Base-by-base conservation (phyloP, 2,113 vertebrate genomes). In the Alces alces region DNA sequence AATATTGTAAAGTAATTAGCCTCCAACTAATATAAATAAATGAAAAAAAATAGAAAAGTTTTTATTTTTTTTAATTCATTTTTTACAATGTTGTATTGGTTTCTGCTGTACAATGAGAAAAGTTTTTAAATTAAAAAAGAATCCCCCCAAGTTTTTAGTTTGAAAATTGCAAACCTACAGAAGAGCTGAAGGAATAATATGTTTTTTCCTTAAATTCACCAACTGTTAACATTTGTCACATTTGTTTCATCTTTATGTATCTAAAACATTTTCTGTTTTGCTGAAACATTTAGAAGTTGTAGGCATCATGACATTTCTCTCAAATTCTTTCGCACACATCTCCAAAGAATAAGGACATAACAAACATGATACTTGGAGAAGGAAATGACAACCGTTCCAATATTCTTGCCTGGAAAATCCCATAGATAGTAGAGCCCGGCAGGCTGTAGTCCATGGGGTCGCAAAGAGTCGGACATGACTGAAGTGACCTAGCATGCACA, bases 241-340 rank as follows among this genome's bases (percentile, higher is more conserved):
- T 93, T 92, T 92, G 17, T 70, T 96, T 97, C 16, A 79, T 93
- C 54, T 73, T 93, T 95, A 54, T 83, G 36, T 86, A 58, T 79
- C 28, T 95, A 28, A 87, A 78, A 60, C 8, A 15, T 84, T 84
- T 90, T 61, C 50, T 70, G 79, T 79, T 87, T 82, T n/a, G 6
- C 36, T 66, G 10, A 95, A 82, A 30, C 33, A 39, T 54, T 88
- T 96, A 47, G 52, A 89, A 70, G 57, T 82, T 87, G 5, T 9
- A 86, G 73, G 45, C 39, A 85, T 89, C 27, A 45, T 84, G 33
- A 39, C 58, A 64, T 91, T 88, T 82, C 25, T 78, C 57, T 95
- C 60, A 95, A 85, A 73, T 58, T 84, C 76, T 92, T 88, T 54
- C 64, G 45, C 7, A 52, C 21, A 30, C 25, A 45, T 73, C 7